Base-by-base conservation (phyloP, 2,797 vertebrate species). In the Ibycter americanus region DNA sequence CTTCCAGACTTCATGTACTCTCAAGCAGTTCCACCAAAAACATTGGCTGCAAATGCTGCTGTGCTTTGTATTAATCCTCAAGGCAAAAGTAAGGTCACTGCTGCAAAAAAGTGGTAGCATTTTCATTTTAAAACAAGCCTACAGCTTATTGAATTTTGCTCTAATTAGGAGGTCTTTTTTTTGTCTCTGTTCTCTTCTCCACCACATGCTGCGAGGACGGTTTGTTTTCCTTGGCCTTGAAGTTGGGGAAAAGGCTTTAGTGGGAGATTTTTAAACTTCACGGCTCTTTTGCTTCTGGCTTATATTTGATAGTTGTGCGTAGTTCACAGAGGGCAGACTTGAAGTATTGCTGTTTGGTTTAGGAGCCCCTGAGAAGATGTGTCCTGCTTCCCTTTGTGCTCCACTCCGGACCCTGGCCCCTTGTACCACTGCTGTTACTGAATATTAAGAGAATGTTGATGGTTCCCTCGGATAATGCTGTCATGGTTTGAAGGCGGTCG, bases 51-150 rank as follows among this genome's bases (percentile, higher is more conserved):
- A 83, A 56, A 83, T 80, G 84, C 82, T 76, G 58, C 94, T 88
- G 65, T 92, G 58, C 68, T 86, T 90, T 95, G 73, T 90, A 29
- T 62, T 90, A 93, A 90, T 88, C 85, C 96, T 96, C 80, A 62
- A 89, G 95, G 89, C 47, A 84, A 70, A 89, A 88, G 80, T 81
- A 95, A 96, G 95, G 93, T 95, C 93, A 73, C 47, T 88, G 67
- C 85, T 91, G 73, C 31, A 95, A 90, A 92, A 74, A 87, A 66
- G 42, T 55, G 51, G 89, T 84, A 93, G 71, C 70, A 94, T 95
- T 97, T 96, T 96, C 88, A 82, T 91, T 95, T 93, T 91, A 82
- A 94, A 96, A 90, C 73, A 79, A 95, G 87, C 95, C 93, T 63
- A 63, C 1, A 13, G 93, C 87, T 95, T 90, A 93, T 67, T 96